Evolutionary conservation across 2,888 invertebrate species (phyloP), one percentile per base, ranked within the genome.

Genomic region (Leucophenga montana): DNA sequence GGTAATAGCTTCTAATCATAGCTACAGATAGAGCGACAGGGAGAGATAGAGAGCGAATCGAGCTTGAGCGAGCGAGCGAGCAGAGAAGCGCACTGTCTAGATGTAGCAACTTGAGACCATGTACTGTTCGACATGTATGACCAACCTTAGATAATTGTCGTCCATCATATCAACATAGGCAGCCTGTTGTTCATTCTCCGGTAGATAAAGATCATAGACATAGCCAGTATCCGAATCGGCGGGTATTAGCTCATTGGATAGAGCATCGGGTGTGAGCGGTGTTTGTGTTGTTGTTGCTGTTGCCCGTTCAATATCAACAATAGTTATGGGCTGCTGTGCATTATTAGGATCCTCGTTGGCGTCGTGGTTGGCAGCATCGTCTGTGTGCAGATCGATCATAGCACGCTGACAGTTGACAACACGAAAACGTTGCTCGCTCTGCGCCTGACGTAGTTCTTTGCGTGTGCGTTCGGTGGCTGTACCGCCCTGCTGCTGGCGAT

Each of bases 141-240:
- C 89, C 82, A 89, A 89, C 88, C 88, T 89, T 87, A 88, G 72
- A 77, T 87, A 85, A 80, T 87, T 87, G 80, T 87, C 86, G 68
- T 87, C 87, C 81, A 85, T 83, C 70, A 87, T 78, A 78, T 88
- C 88, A 70, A 86, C 85, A 74, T 89, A 81, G 71, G 90, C 89
- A 48, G 89, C 88, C 57, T 91, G 89, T 75, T 89, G 89, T 20
- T 89, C 89, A 75, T 89, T 89, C 76, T 89, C 87, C 11, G 91
- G 91, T 78, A 91, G 91, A 87, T 93, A 93, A 33, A 93, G 88
- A 86, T 93, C 93, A 76, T 92, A 93, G 8, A 93, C 92, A 85
- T 90, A 93, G 66, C 87, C 85, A n/a, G 84, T 77, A 54, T 89
- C 85, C 8, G 85, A 86, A 72, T 88, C 85, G 22, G 80, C 80